phyloP scores from a whole-genome alignment of 1,140 invertebrate genomes.

The Phortica variegata region DNA sequence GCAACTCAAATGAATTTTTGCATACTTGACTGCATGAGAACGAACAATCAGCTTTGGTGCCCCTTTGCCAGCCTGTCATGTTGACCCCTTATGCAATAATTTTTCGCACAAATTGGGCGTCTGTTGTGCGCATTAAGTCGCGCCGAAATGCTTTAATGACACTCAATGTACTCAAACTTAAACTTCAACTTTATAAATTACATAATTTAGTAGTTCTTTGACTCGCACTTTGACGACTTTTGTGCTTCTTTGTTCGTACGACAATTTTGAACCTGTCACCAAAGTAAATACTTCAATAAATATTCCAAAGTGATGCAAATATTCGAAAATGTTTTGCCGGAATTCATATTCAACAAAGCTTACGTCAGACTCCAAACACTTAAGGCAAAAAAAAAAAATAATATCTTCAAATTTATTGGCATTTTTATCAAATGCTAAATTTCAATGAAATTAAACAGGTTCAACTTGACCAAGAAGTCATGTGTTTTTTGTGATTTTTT shows the following conservation, averaged over 20 bases:
- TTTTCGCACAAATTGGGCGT: slow-evolving; percentile 37
- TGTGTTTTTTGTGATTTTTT: slow-evolving; percentile 8
- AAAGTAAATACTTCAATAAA: no score
- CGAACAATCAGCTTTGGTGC: no score
- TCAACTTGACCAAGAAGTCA: slow-evolving; percentile 21
- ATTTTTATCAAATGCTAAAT: no score
- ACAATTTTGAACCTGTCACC: no score
- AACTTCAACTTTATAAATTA: no score
- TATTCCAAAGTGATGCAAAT: slow-evolving; percentile 21
- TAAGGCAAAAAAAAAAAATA: slow-evolving; percentile 14
- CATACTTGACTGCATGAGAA: no score
- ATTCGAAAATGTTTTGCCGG: slow-evolving; percentile 7
- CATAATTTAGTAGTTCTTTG: slow-evolving; percentile 29
- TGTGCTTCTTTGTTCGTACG: slow-evolving; percentile 15
- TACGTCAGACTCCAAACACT: slow-evolving; percentile 4
- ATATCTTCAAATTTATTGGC: not conserved
- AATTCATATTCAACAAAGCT: not conserved
- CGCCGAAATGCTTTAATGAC: no score
- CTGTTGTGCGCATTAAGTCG: no score
- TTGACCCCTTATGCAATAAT: slow-evolving; percentile 39
- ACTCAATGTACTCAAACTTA: no score
- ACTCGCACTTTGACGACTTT: slow-evolving; percentile 6
- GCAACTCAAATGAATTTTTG: no score
- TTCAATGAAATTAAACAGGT: slow-evolving; percentile 39
- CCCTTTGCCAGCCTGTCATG: no score